These are phyloP conservation scores for Ctenochaetus hawaiiensis DNA, from an alignment of 2,797 vertebrate genomes.

Conservation along the genomic window DNA sequence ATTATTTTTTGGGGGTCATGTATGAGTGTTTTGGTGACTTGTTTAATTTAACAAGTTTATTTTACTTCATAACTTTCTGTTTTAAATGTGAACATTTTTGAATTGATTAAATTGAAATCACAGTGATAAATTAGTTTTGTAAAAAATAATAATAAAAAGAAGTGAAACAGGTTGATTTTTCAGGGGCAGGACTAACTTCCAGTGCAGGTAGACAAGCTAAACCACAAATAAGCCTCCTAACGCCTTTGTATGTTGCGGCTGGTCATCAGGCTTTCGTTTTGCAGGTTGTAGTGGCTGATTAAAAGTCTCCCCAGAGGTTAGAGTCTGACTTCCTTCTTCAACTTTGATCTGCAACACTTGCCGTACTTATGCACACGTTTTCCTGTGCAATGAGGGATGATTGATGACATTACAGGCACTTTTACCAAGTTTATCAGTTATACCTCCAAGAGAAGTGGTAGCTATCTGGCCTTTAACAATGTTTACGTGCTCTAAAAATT, in stretches of 20 bases:
- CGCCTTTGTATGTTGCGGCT: neutral
- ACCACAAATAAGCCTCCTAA: neutral
- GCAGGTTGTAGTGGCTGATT: neutral
- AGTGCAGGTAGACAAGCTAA: neutral
- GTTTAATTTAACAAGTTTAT: too few relatives aligned
- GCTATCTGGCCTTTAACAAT: neutral
- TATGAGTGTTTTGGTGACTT: neutral
- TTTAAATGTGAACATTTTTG: neutral
- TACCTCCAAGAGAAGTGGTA: neutral
- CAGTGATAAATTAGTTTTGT: neutral
- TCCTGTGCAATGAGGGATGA: neutral
- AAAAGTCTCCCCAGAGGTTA: neutral
- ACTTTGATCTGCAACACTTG: conserved; percentile 3
- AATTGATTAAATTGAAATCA: neutral
- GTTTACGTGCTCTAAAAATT: neutral
- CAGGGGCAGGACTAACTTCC: neutral
- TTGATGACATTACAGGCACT: neutral
- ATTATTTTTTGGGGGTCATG: neutral
- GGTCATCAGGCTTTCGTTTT: neutral
- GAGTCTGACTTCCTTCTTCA: conserved; percentile 1
- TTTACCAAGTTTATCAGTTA: neutral
- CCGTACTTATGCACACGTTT: neutral
- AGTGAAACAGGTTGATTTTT: neutral
- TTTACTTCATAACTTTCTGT: neutral
- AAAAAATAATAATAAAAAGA: neutral